Conservation (phyloP, 1,140 invertebrate species). For the Rhopalosiphum maidis region DNA sequence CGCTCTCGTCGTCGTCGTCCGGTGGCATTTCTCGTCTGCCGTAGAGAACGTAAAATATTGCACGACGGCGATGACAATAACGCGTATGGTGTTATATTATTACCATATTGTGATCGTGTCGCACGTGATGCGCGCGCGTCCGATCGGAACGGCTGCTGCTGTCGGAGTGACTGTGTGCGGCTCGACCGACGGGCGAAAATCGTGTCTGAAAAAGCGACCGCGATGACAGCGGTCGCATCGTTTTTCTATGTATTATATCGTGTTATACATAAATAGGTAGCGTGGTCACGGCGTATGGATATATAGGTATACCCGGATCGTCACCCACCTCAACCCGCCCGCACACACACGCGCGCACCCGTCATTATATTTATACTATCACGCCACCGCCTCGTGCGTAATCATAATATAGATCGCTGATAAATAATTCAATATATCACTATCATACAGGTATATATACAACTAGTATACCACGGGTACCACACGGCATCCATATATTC, state of each 20-base stretch:
- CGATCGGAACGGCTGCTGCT: background rate
- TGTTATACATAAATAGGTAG: background rate
- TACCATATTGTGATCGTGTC: background rate
- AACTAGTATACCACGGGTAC: background rate
- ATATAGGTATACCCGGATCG: background rate
- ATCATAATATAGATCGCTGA: constrained; percentile 1
- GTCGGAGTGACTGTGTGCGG: background rate
- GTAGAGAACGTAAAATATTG: background rate
- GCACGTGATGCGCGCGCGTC: background rate
- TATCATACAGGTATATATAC: background rate
- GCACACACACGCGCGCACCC: background rate
- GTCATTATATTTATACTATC: constrained; percentile 3
- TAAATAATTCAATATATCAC: constrained; percentile 26
- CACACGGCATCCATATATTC: too few species aligned
- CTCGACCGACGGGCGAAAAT: background rate
- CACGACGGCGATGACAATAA: background rate
- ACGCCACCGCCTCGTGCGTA: background rate
- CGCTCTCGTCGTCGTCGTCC: background rate
- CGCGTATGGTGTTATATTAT: too few species aligned
- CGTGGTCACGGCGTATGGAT: background rate
- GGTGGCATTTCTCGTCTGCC: background rate
- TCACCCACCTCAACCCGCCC: background rate
- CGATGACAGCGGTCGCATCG: background rate
- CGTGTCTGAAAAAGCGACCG: background rate
- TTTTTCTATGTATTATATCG: background rate